Percentiles rank a stretch among this genome's conserved stretches.
These are phyloP conservation scores for Cerceris rybyensis DNA, from an alignment of 2,888 invertebrate species.

Conservation along the genomic window DNA sequence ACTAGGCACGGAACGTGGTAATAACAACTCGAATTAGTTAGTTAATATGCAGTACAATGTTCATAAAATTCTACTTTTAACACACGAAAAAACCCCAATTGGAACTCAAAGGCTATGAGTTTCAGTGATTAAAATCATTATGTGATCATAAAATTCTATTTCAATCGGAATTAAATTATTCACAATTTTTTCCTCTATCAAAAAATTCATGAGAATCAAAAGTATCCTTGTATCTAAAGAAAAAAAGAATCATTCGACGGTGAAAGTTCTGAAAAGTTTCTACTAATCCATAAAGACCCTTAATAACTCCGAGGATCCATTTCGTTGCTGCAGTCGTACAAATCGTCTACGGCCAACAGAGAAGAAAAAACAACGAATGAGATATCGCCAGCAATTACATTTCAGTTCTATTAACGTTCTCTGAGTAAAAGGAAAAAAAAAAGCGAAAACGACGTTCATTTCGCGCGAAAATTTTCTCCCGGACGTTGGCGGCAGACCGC, in stretches of 20 bases:
- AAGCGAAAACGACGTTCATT: neutral
- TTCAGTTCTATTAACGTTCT: slow-evolving; percentile 1
- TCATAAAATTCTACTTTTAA: no score
- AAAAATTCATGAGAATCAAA: neutral
- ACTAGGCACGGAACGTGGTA: no score
- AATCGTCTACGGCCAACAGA: neutral
- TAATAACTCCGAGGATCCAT: neutral
- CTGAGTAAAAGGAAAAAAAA: neutral
- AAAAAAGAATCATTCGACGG: neutral
- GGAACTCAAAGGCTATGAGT: no score
- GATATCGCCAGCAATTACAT: slow-evolving; percentile 5
- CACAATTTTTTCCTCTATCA: neutral
- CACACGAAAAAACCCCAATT: no score
- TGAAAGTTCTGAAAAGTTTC: neutral
- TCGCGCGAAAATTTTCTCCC: neutral
- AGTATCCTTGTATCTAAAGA: neutral
- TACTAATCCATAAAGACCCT: neutral
- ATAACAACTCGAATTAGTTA: no score
- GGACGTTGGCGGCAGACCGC: neutral
- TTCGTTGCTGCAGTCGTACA: neutral
- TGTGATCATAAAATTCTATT: no score
- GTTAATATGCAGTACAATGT: no score
- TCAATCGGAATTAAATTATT: no score
- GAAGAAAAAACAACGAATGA: neutral
- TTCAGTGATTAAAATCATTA: no score